Conservation (phyloP, 2,888 invertebrate genomes). For the Nomada goodeniana region DNA sequence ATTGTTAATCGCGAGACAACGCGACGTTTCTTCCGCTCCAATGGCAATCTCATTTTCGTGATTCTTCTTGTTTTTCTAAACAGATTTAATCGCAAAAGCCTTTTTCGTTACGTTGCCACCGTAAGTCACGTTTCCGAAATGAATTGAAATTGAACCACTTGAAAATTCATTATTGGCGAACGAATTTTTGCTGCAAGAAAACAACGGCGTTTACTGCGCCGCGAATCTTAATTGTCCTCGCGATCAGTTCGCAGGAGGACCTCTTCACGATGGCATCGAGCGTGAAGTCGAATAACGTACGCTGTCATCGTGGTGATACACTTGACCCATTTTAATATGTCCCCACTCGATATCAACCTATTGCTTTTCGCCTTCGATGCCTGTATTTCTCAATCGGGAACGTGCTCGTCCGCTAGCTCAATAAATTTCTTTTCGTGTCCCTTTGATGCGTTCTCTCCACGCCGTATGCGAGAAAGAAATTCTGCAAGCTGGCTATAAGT, state of each 20-base stretch:
- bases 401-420: conserved; percentile 36
- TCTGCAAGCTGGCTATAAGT: not conserved
- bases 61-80: not conserved
- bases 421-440: conserved; percentile 22
- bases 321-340: conserved; percentile 70
- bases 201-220: not conserved
- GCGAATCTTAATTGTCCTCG: conserved; percentile 9
- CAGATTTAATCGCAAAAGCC: not conserved
- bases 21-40: not conserved
- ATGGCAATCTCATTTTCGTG: not conserved
- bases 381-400: conserved; percentile 56
- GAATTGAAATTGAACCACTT: conserved; percentile 14
- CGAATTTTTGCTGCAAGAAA: not conserved
- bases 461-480: not conserved
- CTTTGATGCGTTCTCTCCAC: not conserved
- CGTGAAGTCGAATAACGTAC: conserved; percentile 53
- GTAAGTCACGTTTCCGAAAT: not conserved
- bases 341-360: conserved; percentile 67
- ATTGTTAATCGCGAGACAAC: not conserved
- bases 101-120: not conserved
- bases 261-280: conserved; percentile 45
- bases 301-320: conserved; percentile 63
- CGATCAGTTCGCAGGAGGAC: conserved; percentile 25
- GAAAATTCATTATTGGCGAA: conserved; percentile 1
- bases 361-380: conserved; percentile 58